Evolutionary conservation across 2,113 vertebrate genomes (phyloP), one percentile per base, ranked within the genome.

Genomic region (Ia io): DNA sequence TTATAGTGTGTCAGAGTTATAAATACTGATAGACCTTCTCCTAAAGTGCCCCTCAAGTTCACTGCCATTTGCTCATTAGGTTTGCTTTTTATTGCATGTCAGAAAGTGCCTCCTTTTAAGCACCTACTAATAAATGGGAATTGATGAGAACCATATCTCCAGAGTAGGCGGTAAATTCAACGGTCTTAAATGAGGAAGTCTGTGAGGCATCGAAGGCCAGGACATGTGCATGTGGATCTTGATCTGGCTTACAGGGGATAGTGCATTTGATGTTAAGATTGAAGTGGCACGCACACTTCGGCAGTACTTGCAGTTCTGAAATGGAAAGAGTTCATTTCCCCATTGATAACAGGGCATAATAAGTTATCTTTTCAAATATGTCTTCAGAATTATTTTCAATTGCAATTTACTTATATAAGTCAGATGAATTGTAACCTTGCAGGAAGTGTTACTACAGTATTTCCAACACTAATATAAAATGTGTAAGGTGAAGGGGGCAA

Each of bases 11-110:
- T 80, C 98, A 49, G 6, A 94, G 97, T 98, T 97, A 98, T 98
- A 97, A 97, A 98, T 98, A 96, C 95, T 96, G 97, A 98, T 97
- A 97, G 97, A 97, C 94, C 97, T 97, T 97, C 67, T 84, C 76
- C 88, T 95, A 95, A 96, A 97, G 88, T 94, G 93, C 95, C 92
- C 97, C 97, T 97, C 96, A 96, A 98, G 98, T 96, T 97, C 95
- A 97, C 96, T 96, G 96, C 97, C 96, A 97, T 97, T 97, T 97
- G 93, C 94, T 97, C 97, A 96, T 97, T 97, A 97, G 95, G 96
- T 96, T 94, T 93, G 90, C 91, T 97, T 97, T 97, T 96, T 97
- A 97, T 96, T 93, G 92, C 97, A 82, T 94, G 95, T 96, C 96
- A 97, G 93, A 96, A 95, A 96, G 93, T 96, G 96, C 93, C 92